Evolutionary conservation across 2,113 vertebrate species (phyloP), one percentile per base, ranked within the genome.

Genomic region (Macquaria australasica): DNA sequence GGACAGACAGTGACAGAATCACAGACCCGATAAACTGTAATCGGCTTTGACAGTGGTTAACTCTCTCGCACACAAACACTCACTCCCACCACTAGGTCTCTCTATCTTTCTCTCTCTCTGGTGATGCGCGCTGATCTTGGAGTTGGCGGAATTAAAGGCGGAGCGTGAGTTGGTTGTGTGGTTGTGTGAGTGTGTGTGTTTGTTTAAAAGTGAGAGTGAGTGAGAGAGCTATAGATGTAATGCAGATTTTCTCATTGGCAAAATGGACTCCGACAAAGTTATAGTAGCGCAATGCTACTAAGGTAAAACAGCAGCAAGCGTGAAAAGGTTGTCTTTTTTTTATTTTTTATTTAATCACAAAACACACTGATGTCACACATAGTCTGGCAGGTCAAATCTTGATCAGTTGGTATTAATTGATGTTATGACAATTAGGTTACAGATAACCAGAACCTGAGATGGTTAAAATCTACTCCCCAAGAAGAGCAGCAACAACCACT

Each of bases 41-140:
- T 95, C 97, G 91, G 97, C 96, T 97, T 97, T 95, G 90, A 94
- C 94, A 94, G 85, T 84, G 92, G 93, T 90, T 95, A 94, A 95
- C 92, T 90, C 90, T 69, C 91, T 76, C 86, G 28, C 81, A 37
- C 80, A 74, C 82, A 45, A n/a, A 50, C 70, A 25, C 78, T 28
- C 73, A 3, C 66, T 55, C 41, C 43, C 39, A 51, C 43, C 39
- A 51, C 86, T 94, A 94, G 92, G 89, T 84, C 83, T 87, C 77
- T 79, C 76, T 77, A 15, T 48, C 68, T 50, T 23, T 53, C 75
- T 68, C 71, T 55, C 91, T 88, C 86, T 70, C 28, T 23, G 11
- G 67, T 84, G 86, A 91, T 92, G 87, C 81, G 84, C 77, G 63
- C 83, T 82, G 83, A 85, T 91, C 88, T 77, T 81, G 83, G 88